Conservation (phyloP, 2,888 invertebrate species). For the Microplitis deprimator region DNA sequence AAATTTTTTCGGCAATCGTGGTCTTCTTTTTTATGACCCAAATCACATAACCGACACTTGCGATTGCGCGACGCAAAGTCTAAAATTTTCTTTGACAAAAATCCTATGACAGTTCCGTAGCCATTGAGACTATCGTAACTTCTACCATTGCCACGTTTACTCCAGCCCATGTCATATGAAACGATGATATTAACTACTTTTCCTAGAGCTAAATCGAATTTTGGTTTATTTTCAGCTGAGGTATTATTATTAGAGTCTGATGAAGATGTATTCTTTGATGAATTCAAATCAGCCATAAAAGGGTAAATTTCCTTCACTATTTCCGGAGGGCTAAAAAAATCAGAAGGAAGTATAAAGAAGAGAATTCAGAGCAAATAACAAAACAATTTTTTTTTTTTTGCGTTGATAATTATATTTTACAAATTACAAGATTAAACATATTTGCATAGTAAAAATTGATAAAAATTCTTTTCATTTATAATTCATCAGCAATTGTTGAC, state of each 20-base stretch:
- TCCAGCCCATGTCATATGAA: constrained; percentile 39
- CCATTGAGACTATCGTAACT: constrained; percentile 48
- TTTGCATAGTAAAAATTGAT: neutral
- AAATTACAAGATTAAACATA: too few species aligned
- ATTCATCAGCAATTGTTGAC: neutral
- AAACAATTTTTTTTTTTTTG: too few species aligned
- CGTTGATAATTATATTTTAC: too few species aligned
- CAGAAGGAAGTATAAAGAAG: too few species aligned
- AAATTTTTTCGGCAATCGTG: constrained; percentile 56
- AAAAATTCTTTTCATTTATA: neutral
- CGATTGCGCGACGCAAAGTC: constrained; percentile 33
- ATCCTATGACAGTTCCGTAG: constrained; percentile 37
- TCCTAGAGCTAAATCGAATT: constrained; percentile 30
- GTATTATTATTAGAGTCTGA: too few species aligned
- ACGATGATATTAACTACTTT: constrained; percentile 29
- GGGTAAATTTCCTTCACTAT: too few species aligned
- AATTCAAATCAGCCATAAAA: too few species aligned
- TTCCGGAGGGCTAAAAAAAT: too few species aligned
- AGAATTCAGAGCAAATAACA: too few species aligned
- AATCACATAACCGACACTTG: constrained; percentile 39
- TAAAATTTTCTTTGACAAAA: constrained; percentile 27
- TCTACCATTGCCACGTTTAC: constrained; percentile 29
- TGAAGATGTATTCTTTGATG: too few species aligned
- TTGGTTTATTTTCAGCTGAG: neutral
- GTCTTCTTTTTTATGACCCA: constrained; percentile 41